Evolutionary conservation across 2,888 invertebrate genomes (phyloP).

Genomic region (Mythimna impura): DNA sequence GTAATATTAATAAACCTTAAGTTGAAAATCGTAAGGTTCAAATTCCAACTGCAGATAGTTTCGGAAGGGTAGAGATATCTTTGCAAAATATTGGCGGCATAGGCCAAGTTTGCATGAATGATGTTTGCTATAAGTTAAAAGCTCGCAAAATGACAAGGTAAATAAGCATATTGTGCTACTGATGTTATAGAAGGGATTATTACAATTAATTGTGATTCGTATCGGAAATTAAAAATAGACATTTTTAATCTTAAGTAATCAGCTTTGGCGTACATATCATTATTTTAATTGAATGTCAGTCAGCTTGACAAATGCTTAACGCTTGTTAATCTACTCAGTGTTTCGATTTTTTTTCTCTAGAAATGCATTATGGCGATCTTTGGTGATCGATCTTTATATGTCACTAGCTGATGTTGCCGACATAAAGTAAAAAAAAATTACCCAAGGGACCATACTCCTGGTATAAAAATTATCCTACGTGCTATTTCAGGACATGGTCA

Average conservation of each 20-base stretch:
- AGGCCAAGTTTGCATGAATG: slow-evolving; percentile 74
- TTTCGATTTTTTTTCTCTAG: slow-evolving; percentile 3
- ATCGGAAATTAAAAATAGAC: slow-evolving; percentile 58
- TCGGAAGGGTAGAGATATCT: slow-evolving; percentile 33
- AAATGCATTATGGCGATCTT: background rate
- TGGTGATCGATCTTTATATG: too few species aligned
- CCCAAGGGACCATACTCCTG: too few species aligned
- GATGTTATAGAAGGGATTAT: slow-evolving; percentile 65
- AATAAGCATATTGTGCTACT: slow-evolving; percentile 78
- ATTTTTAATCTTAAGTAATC: slow-evolving; percentile 38
- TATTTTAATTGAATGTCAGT: slow-evolving; percentile 52
- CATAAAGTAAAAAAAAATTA: too few species aligned
- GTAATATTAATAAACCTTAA: slow-evolving; percentile 34
- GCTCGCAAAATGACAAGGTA: slow-evolving; percentile 79
- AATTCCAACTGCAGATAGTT: slow-evolving; percentile 34
- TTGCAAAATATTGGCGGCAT: slow-evolving; percentile 66
- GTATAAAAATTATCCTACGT: too few species aligned
- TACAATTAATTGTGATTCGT: slow-evolving; percentile 62
- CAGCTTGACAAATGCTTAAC: slow-evolving; percentile 40
- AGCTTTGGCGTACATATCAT: slow-evolving; percentile 31
- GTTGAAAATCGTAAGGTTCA: slow-evolving; percentile 28
- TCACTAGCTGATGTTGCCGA: too few species aligned
- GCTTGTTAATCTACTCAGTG: slow-evolving; percentile 11
- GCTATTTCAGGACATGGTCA: too few species aligned
- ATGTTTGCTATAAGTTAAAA: slow-evolving; percentile 78